A percentile compares a stretch with the other conserved stretches of the same genome.
These are phyloP conservation scores for Drosophila mayri DNA, from an alignment of 1,140 invertebrate genomes.

Conservation along the genomic window DNA sequence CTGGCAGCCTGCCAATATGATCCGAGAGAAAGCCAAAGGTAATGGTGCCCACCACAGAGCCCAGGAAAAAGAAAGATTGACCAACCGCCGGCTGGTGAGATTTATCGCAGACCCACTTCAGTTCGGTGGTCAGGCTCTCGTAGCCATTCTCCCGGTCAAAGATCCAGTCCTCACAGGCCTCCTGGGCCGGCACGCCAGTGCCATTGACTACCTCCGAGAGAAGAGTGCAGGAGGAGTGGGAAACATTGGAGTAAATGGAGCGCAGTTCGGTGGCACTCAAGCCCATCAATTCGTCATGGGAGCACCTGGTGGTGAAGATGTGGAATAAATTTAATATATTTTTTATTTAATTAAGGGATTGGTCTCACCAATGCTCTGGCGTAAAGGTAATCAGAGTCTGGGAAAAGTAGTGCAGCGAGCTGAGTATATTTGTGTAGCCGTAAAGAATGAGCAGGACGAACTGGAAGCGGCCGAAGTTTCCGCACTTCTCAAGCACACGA, in stretches of 20 bases:
- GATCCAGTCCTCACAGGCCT: conserved; percentile 84
- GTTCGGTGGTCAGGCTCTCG: conserved; percentile 86
- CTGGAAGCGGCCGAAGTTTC: conserved; percentile 88
- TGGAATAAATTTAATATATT: background rate
- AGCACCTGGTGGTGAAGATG: conserved; percentile 41
- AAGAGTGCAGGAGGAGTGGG: conserved; percentile 63
- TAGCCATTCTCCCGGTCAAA: conserved; percentile 85
- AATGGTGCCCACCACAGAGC: conserved; percentile 86
- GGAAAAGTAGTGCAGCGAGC: conserved; percentile 86
- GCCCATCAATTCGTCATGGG: conserved; percentile 58
- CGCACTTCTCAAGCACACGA: conserved; percentile 86
- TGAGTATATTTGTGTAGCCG: conserved; percentile 86
- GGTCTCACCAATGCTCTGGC: conserved; percentile 85
- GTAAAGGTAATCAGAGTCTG: conserved; percentile 86
- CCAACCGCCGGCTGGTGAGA: conserved; percentile 86
- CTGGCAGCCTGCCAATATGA: conserved; percentile 86
- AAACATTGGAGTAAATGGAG: conserved; percentile 58
- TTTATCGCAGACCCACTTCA: conserved; percentile 87
- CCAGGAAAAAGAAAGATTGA: conserved; percentile 87
- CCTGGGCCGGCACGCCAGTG: conserved; percentile 35
- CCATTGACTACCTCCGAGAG: conserved; percentile 57
- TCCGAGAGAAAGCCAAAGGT: conserved; percentile 86
- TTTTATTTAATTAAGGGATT: background rate
- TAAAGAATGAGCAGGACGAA: conserved; percentile 86
- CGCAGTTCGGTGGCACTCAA: conserved; percentile 58